Evolutionary conservation across 2,888 invertebrate species (phyloP).

Genomic region (Automeris io): DNA sequence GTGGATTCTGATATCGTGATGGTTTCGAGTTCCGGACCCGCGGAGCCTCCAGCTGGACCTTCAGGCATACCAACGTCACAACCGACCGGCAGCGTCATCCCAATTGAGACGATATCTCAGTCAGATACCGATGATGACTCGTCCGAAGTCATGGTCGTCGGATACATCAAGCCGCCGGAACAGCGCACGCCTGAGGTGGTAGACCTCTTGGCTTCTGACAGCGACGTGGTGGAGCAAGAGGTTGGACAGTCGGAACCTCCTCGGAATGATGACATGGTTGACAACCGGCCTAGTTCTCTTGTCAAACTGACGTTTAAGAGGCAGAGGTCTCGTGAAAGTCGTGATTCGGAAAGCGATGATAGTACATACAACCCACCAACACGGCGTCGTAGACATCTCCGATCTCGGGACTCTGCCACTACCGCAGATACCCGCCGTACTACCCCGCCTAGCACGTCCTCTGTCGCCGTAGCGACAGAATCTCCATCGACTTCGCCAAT

Average conservation of each 20-base stretch:
- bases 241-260: conserved; percentile 25
- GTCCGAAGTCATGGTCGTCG: conserved; percentile 79
- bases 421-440: conserved; percentile 18
- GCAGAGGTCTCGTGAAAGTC: conserved; percentile 15
- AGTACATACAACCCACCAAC: conserved; percentile 28
- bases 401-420: conserved; percentile 14
- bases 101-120: conserved; percentile 67
- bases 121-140: conserved; percentile 69
- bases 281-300: conserved; percentile 19
- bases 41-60: conserved; percentile 21
- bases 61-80: conserved; percentile 21
- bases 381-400: conserved; percentile 20
- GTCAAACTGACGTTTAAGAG: conserved; percentile 44
- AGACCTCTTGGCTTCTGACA: conserved; percentile 76
- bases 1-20: conserved; percentile 55
- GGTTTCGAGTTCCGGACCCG: conserved; percentile 46
- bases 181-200: conserved; percentile 82
- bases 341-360: conserved; percentile 34
- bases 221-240: conserved; percentile 63
- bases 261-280: conserved; percentile 15
- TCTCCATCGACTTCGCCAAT: conserved; percentile 9
- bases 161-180: conserved; percentile 80
- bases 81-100: conserved; percentile 39
- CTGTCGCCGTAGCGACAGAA: conserved; percentile 8
- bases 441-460: conserved; percentile 12